Conservation (phyloP, 2,888 invertebrate genomes). For the Margaritifera margaritifera region DNA sequence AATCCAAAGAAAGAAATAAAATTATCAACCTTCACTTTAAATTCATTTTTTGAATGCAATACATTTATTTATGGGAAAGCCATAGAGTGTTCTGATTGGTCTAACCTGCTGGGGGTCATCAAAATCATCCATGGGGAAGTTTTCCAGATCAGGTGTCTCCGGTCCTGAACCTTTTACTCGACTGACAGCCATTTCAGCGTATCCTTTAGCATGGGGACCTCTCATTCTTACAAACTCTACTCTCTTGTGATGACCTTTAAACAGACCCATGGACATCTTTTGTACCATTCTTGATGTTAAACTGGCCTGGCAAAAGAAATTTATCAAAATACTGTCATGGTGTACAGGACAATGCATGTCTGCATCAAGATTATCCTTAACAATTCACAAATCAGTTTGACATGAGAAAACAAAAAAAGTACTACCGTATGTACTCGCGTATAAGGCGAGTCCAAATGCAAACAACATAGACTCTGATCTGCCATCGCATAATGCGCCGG, state of each 20-base stretch:
- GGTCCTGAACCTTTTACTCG: slow-evolving; percentile 83
- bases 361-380: neutral
- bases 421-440: too few relatives aligned
- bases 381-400: neutral
- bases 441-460: too few relatives aligned
- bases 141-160: slow-evolving; percentile 88
- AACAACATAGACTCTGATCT: too few relatives aligned
- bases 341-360: neutral
- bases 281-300: slow-evolving; percentile 95
- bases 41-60: neutral
- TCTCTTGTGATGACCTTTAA: slow-evolving; percentile 78
- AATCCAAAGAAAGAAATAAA: neutral
- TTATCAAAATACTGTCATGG: neutral
- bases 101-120: slow-evolving; percentile 45
- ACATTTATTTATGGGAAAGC: neutral
- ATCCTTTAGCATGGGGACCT: slow-evolving; percentile 92
- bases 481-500: too few relatives aligned
- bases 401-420: neutral
- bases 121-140: slow-evolving; percentile 66
- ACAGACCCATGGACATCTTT: slow-evolving; percentile 91
- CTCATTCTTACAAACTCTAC: slow-evolving; percentile 99
- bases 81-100: neutral
- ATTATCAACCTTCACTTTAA: neutral
- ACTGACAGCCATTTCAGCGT: slow-evolving; percentile 93
- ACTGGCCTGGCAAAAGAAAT: slow-evolving; percentile 81